A percentile compares a stretch with the other conserved stretches of the same genome.
phyloP scores from a whole-genome alignment of 2,113 vertebrate genomes.

The Okapia johnstoni region DNA sequence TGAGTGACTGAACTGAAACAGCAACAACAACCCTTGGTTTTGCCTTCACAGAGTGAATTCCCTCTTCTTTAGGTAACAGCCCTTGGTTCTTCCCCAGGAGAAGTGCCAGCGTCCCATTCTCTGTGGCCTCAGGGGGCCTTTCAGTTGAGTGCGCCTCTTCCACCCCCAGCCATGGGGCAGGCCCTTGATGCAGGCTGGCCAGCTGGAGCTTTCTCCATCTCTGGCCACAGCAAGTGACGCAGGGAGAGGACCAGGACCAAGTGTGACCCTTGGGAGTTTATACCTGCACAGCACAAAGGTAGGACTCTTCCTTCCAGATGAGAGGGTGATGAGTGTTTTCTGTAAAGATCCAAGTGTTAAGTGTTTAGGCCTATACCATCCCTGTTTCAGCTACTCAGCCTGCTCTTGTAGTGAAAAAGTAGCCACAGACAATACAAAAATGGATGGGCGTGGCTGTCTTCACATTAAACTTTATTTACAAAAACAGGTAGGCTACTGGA shows the following conservation, averaged over 20 bases:
- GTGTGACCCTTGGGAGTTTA: background rate
- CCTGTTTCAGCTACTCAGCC: background rate
- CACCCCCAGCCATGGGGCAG: no score
- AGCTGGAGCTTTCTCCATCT: background rate
- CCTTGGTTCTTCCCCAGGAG: background rate
- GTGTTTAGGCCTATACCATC: background rate
- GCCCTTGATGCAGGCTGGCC: background rate
- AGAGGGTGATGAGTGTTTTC: background rate
- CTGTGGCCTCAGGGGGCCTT: background rate
- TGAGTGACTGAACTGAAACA: background rate
- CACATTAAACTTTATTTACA: background rate
- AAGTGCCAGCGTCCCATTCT: rapidly evolving
- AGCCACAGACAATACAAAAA: background rate
- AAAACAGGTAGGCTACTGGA: background rate
- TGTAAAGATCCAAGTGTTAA: background rate
- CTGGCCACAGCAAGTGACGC: background rate
- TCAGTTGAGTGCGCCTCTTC: background rate
- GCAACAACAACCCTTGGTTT: background rate
- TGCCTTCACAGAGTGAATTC: background rate
- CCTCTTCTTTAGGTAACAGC: background rate
- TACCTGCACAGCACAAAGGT: background rate
- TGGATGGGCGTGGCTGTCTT: background rate
- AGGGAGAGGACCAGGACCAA: background rate
- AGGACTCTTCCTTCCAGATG: background rate
- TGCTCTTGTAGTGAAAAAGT: background rate